Percentiles rank a stretch among this genome's conserved stretches.
phyloP scores from a whole-genome alignment of 2,113 vertebrate species.

The Sardina pilchardus region DNA sequence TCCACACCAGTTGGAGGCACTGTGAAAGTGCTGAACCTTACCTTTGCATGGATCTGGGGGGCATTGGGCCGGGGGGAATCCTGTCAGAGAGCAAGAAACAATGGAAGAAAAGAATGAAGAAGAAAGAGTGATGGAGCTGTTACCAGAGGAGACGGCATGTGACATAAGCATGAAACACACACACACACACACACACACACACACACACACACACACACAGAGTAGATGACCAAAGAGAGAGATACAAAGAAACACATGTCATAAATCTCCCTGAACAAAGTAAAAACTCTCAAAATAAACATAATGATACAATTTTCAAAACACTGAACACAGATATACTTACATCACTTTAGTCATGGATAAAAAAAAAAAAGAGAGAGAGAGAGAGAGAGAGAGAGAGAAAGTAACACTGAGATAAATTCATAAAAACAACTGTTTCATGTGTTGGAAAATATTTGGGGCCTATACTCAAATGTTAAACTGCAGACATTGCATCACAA shows the following conservation, averaged over 20 bases:
- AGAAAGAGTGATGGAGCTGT: neutral
- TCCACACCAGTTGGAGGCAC: neutral
- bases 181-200: neutral
- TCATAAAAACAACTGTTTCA: neutral
- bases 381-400: slow-evolving; percentile 22
- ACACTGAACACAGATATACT: slow-evolving; percentile 33
- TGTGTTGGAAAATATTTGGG: neutral
- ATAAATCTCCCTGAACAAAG: neutral
- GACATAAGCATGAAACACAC: neutral
- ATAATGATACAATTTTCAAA: no score
- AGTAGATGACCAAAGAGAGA: neutral
- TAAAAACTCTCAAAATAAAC: neutral
- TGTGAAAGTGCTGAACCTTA: slow-evolving; percentile 22
- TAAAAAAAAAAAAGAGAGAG: slow-evolving; percentile 18
- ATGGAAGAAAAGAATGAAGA: neutral
- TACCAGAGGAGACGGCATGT: neutral
- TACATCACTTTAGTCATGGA: slow-evolving; percentile 52
- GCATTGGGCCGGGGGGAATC: slow-evolving; percentile 19
- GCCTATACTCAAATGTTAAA: neutral
- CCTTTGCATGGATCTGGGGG: slow-evolving; percentile 52
- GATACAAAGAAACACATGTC: neutral
- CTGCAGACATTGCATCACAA: no score
- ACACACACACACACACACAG: no score
- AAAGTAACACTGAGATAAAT: neutral
- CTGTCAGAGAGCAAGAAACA: slow-evolving; percentile 31